phyloP scores from a whole-genome alignment of 30 jellyfish, hydroid and myxozoan genomes.

The Aurelia coerulea region DNA sequence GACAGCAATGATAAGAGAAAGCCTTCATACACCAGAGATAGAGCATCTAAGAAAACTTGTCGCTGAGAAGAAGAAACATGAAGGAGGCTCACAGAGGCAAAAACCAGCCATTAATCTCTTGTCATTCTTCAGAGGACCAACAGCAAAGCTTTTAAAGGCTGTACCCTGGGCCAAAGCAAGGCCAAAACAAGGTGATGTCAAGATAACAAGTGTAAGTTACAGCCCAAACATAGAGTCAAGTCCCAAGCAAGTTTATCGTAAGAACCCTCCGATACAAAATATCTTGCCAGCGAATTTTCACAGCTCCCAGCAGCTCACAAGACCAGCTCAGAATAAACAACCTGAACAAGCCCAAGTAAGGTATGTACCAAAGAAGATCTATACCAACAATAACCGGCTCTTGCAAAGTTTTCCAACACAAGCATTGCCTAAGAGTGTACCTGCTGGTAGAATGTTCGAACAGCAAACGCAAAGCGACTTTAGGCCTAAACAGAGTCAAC shows the following conservation, averaged over 20 bases:
- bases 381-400: neutral
- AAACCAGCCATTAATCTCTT: conserved; percentile 42
- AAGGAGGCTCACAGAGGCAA: conserved; percentile 22
- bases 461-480: neutral
- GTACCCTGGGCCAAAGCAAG: conserved; percentile 6
- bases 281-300: neutral
- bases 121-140: conserved; percentile 70
- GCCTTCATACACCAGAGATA: conserved; percentile 69
- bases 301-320: too few species aligned
- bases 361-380: neutral
- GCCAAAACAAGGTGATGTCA: conserved; percentile 22
- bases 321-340: too few species aligned
- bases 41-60: conserved; percentile 57
- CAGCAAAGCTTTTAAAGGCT: conserved; percentile 39
- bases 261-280: neutral
- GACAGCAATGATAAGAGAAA: conserved; percentile 29
- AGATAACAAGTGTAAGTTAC: conserved; percentile 19
- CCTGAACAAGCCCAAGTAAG: neutral
- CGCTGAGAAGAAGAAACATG: conserved; percentile 37
- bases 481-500: neutral
- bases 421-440: neutral
- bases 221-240: neutral
- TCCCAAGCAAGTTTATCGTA: conserved; percentile 12
- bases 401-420: neutral
- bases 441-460: neutral